Evolutionary conservation across 2,888 invertebrate species (phyloP), one percentile per base, ranked within the genome.

Genomic region (Graphium colonna): DNA sequence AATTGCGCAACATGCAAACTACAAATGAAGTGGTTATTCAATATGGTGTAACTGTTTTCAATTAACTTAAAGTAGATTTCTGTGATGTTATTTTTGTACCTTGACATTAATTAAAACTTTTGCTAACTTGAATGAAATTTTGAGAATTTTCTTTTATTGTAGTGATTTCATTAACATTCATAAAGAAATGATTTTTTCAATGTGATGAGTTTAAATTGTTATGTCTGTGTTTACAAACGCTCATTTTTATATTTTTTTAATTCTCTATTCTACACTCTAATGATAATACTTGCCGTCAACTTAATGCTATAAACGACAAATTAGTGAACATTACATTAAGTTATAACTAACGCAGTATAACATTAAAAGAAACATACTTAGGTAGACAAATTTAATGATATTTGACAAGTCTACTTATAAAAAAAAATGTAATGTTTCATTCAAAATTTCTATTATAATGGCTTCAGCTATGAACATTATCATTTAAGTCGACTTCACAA

Each of bases 401-500:
- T 31, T 10, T 9, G 31, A 31, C 8, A 26, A 5, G 7, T 26
- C 7, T 26, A 26, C 10, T 31, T 5, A 7, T 31, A 31, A 31
- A 31, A 31, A 9, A 3, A 31, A 31, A 9, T 31, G 8, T 31
- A 31, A 9, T 31, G 10, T 31, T 31, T 31, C 9, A 31, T 31
- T 31, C 31, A 31, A 31, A 41, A 38, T 13, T 50, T 42, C 33
- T 45, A 51, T 46, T 50, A 47, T 47, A 50, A 48, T 50, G 48
- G 42, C 43, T 48, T 50, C 31, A 45, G 41, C 42, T 52, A 31
- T 16, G 17, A 21, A 4, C 38, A 42, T 17, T 36, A 40, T 36
- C 13, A 15, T 31, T 31, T 31, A 31, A 17, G 26, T 33, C 48
- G 36, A 39, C 42, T 38, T 42, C 17, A 33, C 13, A 28, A 51